Base-by-base conservation (phyloP, 53 echinoderm and acorn worm genomes). In the Echinarachnius parma region DNA sequence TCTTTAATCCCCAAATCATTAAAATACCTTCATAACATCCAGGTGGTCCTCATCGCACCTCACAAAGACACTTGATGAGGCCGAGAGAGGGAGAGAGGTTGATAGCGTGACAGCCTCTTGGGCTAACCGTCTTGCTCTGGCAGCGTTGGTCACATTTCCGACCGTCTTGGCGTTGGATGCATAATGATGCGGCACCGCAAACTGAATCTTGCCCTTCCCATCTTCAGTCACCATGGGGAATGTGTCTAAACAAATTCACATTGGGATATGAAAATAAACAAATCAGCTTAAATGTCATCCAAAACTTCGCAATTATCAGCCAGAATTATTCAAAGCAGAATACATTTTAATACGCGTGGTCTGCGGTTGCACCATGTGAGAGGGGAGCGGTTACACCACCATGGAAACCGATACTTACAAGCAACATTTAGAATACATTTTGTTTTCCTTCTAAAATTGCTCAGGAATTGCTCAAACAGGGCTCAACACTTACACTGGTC, bases 41-140 rank as follows among this genome's bases (percentile, higher is more conserved):
- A 96, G 67, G 35, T 91, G 78, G 32, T 96, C 96, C 59, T 96
- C 96, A 62, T 96, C 96, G 77, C 96, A 96, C 26, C 96, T 62
- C 5, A 91, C 90, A 84, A 96, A 90, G 55, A 96, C 96, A 27
- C 79, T 87, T 13, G 96, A 96, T 48, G 86, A 83, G 8, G 96
- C 87, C 18, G 96, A 87, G 15, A 91, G 91, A 24, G 90, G 89
- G 16, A 96, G 85, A 8, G 90, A 96, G 1, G 87, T 96, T 18
- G 87, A 90, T 13, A 96, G 82, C 4, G 87, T 90, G 20, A 96
- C 96, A 0, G 87, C 96, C 61, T 90, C 89, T 63, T 93, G 94
- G 15, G 94, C 94, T 25, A 93, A 59, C 11, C 94, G 69, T 31
- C 94, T 71, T 2, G 96, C 96, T 31, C 96, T 44, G 14, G 79